Base-by-base conservation (phyloP, 2,797 vertebrate genomes). In the Synaphobranchus kaupii region DNA sequence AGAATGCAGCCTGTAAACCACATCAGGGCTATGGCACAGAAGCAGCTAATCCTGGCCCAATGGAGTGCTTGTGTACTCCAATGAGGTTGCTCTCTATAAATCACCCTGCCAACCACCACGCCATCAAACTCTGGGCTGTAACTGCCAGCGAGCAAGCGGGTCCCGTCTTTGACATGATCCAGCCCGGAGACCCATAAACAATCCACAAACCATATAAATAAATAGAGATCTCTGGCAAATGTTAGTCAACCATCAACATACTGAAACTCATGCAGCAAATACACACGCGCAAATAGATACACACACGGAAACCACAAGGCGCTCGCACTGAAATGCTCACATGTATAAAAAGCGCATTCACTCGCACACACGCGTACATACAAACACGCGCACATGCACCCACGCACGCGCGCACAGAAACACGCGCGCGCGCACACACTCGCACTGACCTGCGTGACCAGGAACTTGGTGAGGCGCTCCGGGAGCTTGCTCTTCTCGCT, bases 401-500 rank as follows among this genome's bases (percentile, higher is more conserved):
- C 68, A 15, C n/a, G 83, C 81, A 84, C 47, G n/a, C 81, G 44
- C 10, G 8, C 52, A 39, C 54, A 39, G 13, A 50, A 39, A n/a
- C 47, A 9, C n/a, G 17, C 8, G 9, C 60, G 22, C 68, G 47
- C 48, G 2, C 20, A 84, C 15, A 25, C 7, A 13, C 2, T 3
- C 39, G 44, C 60, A 56, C 90, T 90, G 89, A 97, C 96, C 96
- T 97, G 96, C 68, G 96, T 96, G 88, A 97, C 96, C 95, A 97
- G 96, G 92, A 97, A 97, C 78, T 97, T 97, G 5, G 96, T 97
- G 91, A 97, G 95, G 86, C 96, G 93, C 88, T 97, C 96, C 60
- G 96, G 96, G 90, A 97, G 96, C 39, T 95, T 94, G 90, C 96
- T 96, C 91, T 96, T 97, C 92, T 97, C 96, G 88, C 96, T 97